Evolutionary conservation across 2,113 vertebrate species (phyloP).

Genomic region (Globicephala melas): DNA sequence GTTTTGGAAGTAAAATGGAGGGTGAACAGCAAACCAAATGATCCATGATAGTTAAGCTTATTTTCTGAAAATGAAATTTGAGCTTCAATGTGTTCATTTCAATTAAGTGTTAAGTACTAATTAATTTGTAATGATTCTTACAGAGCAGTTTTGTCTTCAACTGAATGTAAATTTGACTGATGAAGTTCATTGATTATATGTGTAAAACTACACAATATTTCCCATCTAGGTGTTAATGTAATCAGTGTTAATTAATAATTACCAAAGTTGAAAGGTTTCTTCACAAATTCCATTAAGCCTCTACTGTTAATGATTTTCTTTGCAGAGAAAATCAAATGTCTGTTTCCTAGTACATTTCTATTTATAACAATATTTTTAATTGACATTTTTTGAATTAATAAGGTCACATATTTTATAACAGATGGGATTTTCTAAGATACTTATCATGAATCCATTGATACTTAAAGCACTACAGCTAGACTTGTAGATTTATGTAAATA

Average conservation of each 20-base stretch:
- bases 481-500: neutral
- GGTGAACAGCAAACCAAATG: neutral
- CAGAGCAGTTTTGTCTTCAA: neutral
- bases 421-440: neutral
- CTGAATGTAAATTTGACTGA: neutral
- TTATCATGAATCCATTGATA: neutral
- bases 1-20: neutral
- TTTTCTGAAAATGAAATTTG: slow-evolving; percentile 15
- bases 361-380: slow-evolving; percentile 1
- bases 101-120: slow-evolving; percentile 6
- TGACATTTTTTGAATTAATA: slow-evolving; percentile 27
- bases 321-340: neutral
- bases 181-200: neutral
- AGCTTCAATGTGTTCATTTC: neutral
- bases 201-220: neutral
- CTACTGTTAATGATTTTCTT: neutral
- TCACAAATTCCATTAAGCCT: neutral
- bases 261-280: neutral
- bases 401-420: neutral
- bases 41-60: neutral
- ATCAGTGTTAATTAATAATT: slow-evolving; percentile 39
- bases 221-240: slow-evolving; percentile 14
- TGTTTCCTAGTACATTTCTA: neutral
- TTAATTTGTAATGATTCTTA: neutral
- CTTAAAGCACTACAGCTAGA: neutral